Evolutionary conservation across 1,140 invertebrate species (phyloP).

Genomic region (Ericerus pela): DNA sequence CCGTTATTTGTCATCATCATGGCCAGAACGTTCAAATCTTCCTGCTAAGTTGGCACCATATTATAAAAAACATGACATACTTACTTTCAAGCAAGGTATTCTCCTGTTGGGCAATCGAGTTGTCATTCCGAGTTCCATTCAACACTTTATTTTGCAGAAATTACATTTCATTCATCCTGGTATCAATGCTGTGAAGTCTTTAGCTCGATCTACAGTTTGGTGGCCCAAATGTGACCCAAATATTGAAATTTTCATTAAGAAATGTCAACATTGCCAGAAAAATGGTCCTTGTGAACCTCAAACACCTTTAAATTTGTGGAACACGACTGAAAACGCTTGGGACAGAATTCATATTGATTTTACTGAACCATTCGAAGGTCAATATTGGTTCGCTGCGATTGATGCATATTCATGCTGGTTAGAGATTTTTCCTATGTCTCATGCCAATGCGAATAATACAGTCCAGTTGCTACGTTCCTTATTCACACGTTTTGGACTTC

Average conservation of each 20-base stretch:
- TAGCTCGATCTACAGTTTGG: slow-evolving; percentile 28
- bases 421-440: neutral
- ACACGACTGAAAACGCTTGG: slow-evolving; percentile 22
- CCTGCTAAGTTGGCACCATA: neutral
- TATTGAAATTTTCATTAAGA: slow-evolving; percentile 20
- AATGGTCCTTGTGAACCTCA: neutral
- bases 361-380: slow-evolving; percentile 25
- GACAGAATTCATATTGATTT: slow-evolving; percentile 27
- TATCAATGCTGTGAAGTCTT: slow-evolving; percentile 29
- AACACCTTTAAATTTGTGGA: slow-evolving; percentile 22
- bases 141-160: slow-evolving; percentile 20
- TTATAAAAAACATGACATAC: neutral
- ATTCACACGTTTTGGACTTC: neutral
- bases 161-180: slow-evolving; percentile 28
- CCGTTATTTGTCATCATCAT: neutral
- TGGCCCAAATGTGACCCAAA: slow-evolving; percentile 29
- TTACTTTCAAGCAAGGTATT: neutral
- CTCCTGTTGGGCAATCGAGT: slow-evolving; percentile 17
- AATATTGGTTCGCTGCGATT: slow-evolving; percentile 31
- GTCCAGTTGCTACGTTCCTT: neutral
- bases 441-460: neutral
- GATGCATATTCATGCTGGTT: slow-evolving; percentile 25
- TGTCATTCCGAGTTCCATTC: slow-evolving; percentile 25
- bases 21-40: neutral
- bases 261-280: slow-evolving; percentile 3